Conservation (phyloP, 2,888 invertebrate species). For the Epirrita christyi region DNA sequence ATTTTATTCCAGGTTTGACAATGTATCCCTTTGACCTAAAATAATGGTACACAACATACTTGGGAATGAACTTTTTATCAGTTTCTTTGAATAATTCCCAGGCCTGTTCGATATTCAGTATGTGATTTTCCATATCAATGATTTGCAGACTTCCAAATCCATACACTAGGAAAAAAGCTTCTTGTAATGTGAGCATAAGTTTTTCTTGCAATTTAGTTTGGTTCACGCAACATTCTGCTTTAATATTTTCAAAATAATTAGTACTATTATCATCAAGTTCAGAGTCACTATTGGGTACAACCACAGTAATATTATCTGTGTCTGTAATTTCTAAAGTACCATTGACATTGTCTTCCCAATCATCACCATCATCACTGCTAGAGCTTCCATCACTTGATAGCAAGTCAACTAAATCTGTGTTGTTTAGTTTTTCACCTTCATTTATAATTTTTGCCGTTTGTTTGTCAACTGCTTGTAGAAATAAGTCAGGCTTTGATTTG, state of each 20-base stretch:
- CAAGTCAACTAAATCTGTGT: slow-evolving; percentile 73
- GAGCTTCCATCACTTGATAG: slow-evolving; percentile 74
- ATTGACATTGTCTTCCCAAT: slow-evolving; percentile 1
- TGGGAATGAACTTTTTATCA: slow-evolving; percentile 86
- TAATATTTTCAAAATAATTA: slow-evolving; percentile 86
- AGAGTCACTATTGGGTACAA: slow-evolving; percentile 87
- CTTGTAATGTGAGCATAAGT: slow-evolving; percentile 89
- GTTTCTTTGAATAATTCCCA: slow-evolving; percentile 85
- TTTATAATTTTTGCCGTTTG: slow-evolving; percentile 58
- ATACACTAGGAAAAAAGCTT: slow-evolving; percentile 90
- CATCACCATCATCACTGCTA: slow-evolving; percentile 44
- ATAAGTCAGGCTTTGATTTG: slow-evolving; percentile 50
- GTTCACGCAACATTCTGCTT: slow-evolving; percentile 85
- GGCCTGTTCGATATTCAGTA: slow-evolving; percentile 78
- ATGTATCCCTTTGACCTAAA: slow-evolving; percentile 96
- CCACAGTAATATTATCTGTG: slow-evolving; percentile 78
- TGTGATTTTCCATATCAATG: slow-evolving; percentile 74
- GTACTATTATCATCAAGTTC: slow-evolving; percentile 62
- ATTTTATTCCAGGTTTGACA: slow-evolving; percentile 94
- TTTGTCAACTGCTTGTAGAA: slow-evolving; percentile 63
- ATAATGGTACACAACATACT: slow-evolving; percentile 93
- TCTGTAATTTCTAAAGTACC: slow-evolving; percentile 44
- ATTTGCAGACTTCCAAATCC: slow-evolving; percentile 88
- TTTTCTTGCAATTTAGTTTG: slow-evolving; percentile 86
- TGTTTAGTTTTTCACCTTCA: slow-evolving; percentile 52